phyloP scores from a whole-genome alignment of 2,797 vertebrate species.

The Oceanodroma leucorhoa region DNA sequence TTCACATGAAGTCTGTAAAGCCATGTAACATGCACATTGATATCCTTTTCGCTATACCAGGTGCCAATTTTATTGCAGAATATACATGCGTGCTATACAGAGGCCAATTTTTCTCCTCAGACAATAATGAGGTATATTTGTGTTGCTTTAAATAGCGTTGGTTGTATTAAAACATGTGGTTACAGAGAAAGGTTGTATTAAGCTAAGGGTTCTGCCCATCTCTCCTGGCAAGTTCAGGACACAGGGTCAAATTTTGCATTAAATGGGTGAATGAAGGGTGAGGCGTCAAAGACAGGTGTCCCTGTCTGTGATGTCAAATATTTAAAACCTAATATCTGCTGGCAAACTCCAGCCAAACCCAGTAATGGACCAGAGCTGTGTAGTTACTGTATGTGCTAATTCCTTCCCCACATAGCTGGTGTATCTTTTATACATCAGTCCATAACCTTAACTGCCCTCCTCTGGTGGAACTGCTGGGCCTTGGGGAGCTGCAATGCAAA shows the following conservation, averaged over 20 bases:
- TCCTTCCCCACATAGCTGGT: neutral
- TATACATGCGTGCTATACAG: conserved; percentile 27
- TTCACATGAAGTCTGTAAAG: conserved; percentile 29
- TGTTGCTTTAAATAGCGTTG: conserved; percentile 25
- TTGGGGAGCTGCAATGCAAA: neutral
- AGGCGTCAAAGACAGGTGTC: conserved; percentile 48
- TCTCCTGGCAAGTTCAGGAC: neutral
- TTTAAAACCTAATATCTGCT: conserved; percentile 56
- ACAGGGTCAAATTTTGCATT: conserved; percentile 52
- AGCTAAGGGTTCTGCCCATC: neutral
- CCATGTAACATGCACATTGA: neutral
- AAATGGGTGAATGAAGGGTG: conserved; percentile 49
- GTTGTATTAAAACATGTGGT: conserved; percentile 47
- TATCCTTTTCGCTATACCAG: conserved; percentile 40
- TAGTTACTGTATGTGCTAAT: neutral
- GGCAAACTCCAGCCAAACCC: conserved; percentile 2
- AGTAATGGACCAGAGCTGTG: neutral
- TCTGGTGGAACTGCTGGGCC: neutral
- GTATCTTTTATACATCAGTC: neutral
- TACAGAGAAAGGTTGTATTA: conserved; percentile 5
- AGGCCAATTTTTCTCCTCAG: conserved; percentile 43
- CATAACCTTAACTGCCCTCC: neutral
- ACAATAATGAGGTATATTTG: conserved; percentile 45
- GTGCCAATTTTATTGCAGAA: conserved; percentile 56
- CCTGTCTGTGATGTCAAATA: conserved; percentile 46